Percentiles rank a stretch among this genome's conserved stretches.
Conservation (phyloP, 2,113 vertebrate species). For the Nerophis ophidion region DNA sequence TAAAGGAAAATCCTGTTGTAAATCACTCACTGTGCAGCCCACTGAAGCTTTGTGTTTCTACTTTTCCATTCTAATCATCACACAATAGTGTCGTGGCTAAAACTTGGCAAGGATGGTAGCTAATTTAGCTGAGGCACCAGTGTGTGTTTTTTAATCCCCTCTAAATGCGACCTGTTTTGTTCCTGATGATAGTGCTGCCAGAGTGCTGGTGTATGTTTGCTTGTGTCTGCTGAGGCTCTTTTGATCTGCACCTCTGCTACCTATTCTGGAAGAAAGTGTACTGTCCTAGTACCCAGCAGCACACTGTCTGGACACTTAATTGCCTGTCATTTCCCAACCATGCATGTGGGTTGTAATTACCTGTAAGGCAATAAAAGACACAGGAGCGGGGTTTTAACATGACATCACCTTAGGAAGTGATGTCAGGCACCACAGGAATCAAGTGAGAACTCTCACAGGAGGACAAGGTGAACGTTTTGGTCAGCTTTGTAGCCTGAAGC, state of each 20-base stretch:
- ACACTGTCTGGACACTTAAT: conserved; percentile 55
- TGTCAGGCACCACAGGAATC: conserved; percentile 5
- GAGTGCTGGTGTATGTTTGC: conserved; percentile 15
- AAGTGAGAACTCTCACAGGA: conserved; percentile 5
- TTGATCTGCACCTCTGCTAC: conserved; percentile 38
- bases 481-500: conserved; percentile 10
- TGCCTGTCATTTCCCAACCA: conserved; percentile 59
- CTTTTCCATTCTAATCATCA: conserved; percentile 1
- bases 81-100: neutral
- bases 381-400: conserved; percentile 18
- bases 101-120: neutral
- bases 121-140: conserved; percentile 9
- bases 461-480: conserved; percentile 4
- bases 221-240: conserved; percentile 34
- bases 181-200: conserved; percentile 23
- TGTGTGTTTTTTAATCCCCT: conserved; percentile 2
- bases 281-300: conserved; percentile 23
- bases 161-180: conserved; percentile 40
- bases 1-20: too few species aligned
- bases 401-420: conserved; percentile 29
- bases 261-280: conserved; percentile 34
- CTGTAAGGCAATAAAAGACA: conserved; percentile 45
- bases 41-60: neutral
- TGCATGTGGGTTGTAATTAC: conserved; percentile 62
- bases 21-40: too few species aligned